These are phyloP conservation scores for Ectemnius cavifrons DNA, from an alignment of 2,888 invertebrate genomes.

Conservation along the genomic window DNA sequence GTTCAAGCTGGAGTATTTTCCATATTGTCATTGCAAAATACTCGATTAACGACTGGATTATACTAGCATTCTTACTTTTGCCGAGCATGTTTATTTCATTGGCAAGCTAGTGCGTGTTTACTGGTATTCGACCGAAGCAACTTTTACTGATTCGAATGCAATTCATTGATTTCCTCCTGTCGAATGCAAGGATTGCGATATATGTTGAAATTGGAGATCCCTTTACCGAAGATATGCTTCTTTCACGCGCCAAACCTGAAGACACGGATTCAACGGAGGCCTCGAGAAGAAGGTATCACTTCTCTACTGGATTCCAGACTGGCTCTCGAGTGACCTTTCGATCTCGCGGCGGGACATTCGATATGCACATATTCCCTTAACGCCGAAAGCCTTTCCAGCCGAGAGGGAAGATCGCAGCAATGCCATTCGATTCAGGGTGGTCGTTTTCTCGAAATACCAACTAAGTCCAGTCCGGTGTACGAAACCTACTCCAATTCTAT, in stretches of 20 bases:
- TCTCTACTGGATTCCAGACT: conserved; percentile 13
- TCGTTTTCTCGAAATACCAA: conserved; percentile 20
- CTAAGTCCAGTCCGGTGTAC: not conserved
- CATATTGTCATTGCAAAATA: no score
- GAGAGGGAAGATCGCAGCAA: conserved; percentile 13
- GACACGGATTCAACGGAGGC: not conserved
- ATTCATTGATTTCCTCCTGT: no score
- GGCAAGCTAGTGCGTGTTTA: no score
- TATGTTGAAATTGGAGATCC: no score
- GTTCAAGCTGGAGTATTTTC: no score
- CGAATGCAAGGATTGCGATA: no score
- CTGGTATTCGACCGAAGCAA: no score
- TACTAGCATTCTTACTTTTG: no score
- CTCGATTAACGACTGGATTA: no score
- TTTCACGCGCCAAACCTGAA: not conserved
- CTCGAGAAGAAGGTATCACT: not conserved
- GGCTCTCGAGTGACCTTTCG: conserved; percentile 28
- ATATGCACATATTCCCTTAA: conserved; percentile 38
- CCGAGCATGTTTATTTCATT: no score
- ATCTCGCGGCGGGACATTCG: conserved; percentile 29
- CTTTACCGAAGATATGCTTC: no score
- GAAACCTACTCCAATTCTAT: not conserved
- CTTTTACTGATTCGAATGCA: no score
- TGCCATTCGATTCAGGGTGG: conserved; percentile 2
- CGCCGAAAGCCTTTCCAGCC: conserved; percentile 14